A percentile compares a stretch with the other conserved stretches of the same genome.
Conservation (phyloP, 2,888 invertebrate species). For the Ichneumoninae sp. region DNA sequence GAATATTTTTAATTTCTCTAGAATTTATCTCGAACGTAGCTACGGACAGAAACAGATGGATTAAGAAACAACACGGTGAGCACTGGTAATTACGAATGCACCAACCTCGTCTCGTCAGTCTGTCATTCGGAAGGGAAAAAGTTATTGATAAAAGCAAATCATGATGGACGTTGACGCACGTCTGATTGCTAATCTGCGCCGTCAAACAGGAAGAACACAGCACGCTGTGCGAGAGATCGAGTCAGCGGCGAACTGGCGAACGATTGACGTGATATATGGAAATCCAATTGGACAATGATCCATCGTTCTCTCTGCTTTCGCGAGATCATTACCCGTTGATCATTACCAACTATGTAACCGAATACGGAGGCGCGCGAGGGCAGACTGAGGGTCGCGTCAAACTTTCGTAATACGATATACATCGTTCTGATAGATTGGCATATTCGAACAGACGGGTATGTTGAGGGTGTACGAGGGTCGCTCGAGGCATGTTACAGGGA, state of each 20-base stretch:
- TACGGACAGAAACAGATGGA: not conserved
- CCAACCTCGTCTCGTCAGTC: not conserved
- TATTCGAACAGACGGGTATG: slow-evolving; percentile 33
- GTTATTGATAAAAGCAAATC: slow-evolving; percentile 15
- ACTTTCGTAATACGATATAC: slow-evolving; percentile 56
- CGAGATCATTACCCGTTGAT: slow-evolving; percentile 55
- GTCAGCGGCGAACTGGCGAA: slow-evolving; percentile 23
- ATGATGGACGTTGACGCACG: slow-evolving; percentile 36
- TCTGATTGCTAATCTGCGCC: slow-evolving; percentile 45
- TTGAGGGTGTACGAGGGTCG: not conserved
- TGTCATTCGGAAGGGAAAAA: not conserved
- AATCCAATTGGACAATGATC: slow-evolving; percentile 55
- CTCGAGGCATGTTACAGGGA: not conserved
- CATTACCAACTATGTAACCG: slow-evolving; percentile 61
- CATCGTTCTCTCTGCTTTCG: slow-evolving; percentile 38
- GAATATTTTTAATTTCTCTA: not conserved
- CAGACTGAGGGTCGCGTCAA: slow-evolving; percentile 52
- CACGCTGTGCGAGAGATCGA: slow-evolving; percentile 13
- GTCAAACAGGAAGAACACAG: slow-evolving; percentile 28
- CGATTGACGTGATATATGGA: slow-evolving; percentile 56
- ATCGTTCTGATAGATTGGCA: slow-evolving; percentile 52
- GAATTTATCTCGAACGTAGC: too few relatives aligned
- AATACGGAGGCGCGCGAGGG: slow-evolving; percentile 37
- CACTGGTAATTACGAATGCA: not conserved
- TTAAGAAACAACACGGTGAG: not conserved